phyloP scores from a whole-genome alignment of 1,140 invertebrate genomes.

The Galleria mellonella region DNA sequence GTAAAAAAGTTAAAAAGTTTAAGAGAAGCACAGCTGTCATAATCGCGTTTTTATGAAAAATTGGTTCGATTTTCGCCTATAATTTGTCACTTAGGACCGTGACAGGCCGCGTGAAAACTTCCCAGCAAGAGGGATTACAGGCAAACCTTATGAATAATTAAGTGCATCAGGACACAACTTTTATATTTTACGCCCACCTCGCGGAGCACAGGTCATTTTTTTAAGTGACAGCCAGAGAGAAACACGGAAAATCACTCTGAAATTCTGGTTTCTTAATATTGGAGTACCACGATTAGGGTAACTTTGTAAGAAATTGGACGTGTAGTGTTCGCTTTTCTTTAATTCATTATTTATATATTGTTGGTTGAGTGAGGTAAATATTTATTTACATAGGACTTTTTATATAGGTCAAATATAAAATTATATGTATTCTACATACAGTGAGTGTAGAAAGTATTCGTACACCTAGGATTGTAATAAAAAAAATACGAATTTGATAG shows the following conservation, averaged over 20 bases:
- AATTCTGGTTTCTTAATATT: conserved; percentile 8
- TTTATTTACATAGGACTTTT: no score
- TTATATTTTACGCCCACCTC: conserved; percentile 31
- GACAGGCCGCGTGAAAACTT: conserved; percentile 41
- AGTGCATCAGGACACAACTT: conserved; percentile 32
- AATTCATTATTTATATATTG: no score
- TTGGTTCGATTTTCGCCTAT: conserved; percentile 38
- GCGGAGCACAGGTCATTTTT: conserved; percentile 34
- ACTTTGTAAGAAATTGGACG: not conserved
- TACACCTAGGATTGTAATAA: no score
- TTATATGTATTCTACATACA: no score
- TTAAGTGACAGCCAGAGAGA: conserved; percentile 25
- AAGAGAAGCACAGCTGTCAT: conserved; percentile 16
- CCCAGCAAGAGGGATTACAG: conserved; percentile 35
- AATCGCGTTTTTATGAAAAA: conserved; percentile 34
- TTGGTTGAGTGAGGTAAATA: no score
- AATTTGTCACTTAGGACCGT: conserved; percentile 57
- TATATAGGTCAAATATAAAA: no score
- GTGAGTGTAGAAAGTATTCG: no score
- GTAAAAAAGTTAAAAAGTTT: conserved; percentile 1
- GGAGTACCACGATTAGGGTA: not conserved
- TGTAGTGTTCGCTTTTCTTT: not conserved
- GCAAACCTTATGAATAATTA: conserved; percentile 66
- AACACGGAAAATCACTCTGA: conserved; percentile 35
- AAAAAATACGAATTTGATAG: no score